Conservation (phyloP, 2,888 invertebrate genomes). For the Petrolisthes manimaculis region DNA sequence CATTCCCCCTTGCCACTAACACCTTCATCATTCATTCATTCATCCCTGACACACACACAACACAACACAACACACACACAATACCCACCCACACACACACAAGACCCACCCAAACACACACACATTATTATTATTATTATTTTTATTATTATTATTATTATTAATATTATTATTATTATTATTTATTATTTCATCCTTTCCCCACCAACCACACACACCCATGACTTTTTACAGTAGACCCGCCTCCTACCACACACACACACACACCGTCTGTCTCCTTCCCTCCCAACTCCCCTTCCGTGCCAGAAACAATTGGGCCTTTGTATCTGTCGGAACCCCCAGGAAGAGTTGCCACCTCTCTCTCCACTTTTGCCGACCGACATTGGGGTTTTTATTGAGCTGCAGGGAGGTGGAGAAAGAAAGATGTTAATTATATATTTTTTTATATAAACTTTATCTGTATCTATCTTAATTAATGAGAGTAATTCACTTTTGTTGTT, state of each 20-base stretch:
- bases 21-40: too few species aligned
- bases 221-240: not conserved
- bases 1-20: too few species aligned
- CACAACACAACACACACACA: too few species aligned
- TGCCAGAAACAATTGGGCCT: not conserved
- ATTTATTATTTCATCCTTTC: not conserved
- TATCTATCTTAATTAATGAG: too few species aligned
- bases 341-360: not conserved
- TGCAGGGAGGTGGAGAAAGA: too few species aligned
- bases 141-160: not conserved
- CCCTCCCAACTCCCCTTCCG: not conserved
- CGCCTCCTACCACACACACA: not conserved
- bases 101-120: too few species aligned
- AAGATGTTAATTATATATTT: too few species aligned
- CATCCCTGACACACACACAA: too few species aligned
- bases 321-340: not conserved
- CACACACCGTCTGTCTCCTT: not conserved
- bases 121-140: not conserved
- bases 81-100: too few species aligned
- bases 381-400: too few species aligned
- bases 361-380: not conserved
- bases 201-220: not conserved
- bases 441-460: too few species aligned
- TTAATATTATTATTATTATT: not conserved
- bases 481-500: too few species aligned